Conservation (phyloP, 2,888 invertebrate genomes). For the Drosophila recens region DNA sequence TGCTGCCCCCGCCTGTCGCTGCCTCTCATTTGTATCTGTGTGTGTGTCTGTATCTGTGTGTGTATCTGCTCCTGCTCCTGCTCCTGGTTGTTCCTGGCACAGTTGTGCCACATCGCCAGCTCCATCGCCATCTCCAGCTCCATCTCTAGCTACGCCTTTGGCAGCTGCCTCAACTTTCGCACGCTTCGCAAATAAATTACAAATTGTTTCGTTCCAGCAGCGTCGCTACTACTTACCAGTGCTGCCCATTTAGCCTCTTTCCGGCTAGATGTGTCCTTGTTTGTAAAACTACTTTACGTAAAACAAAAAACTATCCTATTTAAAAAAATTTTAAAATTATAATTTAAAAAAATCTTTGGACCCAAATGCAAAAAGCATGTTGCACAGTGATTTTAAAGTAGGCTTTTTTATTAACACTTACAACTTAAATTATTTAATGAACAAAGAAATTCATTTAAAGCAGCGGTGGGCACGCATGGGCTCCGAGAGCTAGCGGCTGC, state of each 20-base stretch:
- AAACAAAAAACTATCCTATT: too few species aligned
- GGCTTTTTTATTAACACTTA: too few species aligned
- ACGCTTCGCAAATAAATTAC: conserved; percentile 83
- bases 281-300: neutral
- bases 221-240: conserved; percentile 13
- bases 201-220: conserved; percentile 83
- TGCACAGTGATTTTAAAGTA: too few species aligned
- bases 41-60: neutral
- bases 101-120: conserved; percentile 38
- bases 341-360: too few species aligned
- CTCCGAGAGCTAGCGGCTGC: too few species aligned
- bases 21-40: neutral
- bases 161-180: conserved; percentile 78
- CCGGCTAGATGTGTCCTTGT: neutral
- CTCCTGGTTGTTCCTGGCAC: conserved; percentile 23
- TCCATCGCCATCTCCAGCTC: neutral
- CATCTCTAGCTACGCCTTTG: conserved; percentile 75
- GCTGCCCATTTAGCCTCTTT: neutral
- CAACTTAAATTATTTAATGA: too few species aligned
- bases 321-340: too few species aligned
- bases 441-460: too few species aligned
- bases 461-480: too few species aligned
- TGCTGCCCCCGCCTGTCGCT: conserved; percentile 3
- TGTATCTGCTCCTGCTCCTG: neutral
- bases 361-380: too few species aligned